Evolutionary conservation across 2,888 invertebrate species (phyloP).

Genomic region (Beris chalybata): DNA sequence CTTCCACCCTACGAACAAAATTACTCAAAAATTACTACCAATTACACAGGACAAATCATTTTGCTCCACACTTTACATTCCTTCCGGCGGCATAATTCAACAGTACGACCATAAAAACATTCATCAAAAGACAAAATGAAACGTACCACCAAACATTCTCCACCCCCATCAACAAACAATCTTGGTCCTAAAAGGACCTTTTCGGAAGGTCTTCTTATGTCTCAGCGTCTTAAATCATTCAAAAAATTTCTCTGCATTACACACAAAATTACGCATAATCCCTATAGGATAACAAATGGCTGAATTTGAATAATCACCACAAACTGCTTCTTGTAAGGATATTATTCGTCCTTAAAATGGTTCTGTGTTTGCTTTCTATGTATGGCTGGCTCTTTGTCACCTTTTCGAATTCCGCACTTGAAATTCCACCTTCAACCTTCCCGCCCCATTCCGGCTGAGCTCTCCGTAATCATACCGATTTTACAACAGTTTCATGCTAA

Average conservation of each 20-base stretch:
- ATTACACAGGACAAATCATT: too few relatives aligned
- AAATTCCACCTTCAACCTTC: too few relatives aligned
- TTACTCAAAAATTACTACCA: too few relatives aligned
- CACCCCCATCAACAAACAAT: too few relatives aligned
- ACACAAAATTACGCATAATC: constrained; percentile 31
- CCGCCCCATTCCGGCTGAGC: neutral
- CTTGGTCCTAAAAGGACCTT: too few relatives aligned
- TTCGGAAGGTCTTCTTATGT: too few relatives aligned
- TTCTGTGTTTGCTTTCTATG: constrained; percentile 3
- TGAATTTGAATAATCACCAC: constrained; percentile 32
- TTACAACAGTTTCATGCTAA: constrained; percentile 22
- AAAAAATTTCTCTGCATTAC: constrained; percentile 26
- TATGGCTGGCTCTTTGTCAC: neutral
- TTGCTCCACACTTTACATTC: too few relatives aligned
- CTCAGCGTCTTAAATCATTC: constrained; percentile 23
- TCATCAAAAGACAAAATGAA: constrained; percentile 26
- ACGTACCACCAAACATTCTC: neutral
- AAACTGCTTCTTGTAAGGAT: constrained; percentile 20
- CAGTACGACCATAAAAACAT: neutral
- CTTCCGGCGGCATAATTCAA: too few relatives aligned
- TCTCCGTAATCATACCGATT: constrained; percentile 8
- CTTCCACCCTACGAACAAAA: too few relatives aligned
- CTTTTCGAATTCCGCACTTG: neutral
- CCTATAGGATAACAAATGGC: constrained; percentile 30
- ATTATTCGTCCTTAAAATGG: constrained; percentile 21